Evolutionary conservation across 1,140 invertebrate genomes (phyloP).

Genomic region (Maniola jurtina): DNA sequence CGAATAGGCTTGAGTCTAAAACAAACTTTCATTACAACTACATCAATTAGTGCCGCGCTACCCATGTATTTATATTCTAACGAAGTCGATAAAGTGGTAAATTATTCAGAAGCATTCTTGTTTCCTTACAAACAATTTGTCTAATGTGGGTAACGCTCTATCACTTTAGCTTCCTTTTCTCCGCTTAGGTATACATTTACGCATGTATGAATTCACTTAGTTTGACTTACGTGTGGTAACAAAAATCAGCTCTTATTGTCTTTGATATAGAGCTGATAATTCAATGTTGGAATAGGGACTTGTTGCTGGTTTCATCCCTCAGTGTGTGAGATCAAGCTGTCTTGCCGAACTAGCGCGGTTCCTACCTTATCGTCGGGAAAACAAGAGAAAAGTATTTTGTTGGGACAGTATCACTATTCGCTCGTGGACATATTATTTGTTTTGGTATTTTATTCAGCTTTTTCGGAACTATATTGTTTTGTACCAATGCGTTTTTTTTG

Average conservation of each 20-base stretch:
- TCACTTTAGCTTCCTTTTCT: slow-evolving; percentile 8
- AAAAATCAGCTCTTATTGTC: not conserved
- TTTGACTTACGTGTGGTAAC: not conserved
- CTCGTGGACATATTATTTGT: slow-evolving; percentile 7
- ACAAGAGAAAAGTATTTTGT: slow-evolving; percentile 11
- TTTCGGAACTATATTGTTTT: not conserved
- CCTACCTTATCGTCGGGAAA: slow-evolving; percentile 9
- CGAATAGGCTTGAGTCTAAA: too few relatives aligned
- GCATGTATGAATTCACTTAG: slow-evolving; percentile 7
- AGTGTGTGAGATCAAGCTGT: slow-evolving; percentile 14
- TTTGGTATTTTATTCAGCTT: slow-evolving; percentile 1
- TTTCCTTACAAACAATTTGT: slow-evolving; percentile 11
- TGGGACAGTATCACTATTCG: slow-evolving; percentile 6
- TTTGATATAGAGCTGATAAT: slow-evolving; percentile 1
- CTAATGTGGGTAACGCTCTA: slow-evolving; percentile 9
- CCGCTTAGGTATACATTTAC: slow-evolving; percentile 5
- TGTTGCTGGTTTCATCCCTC: slow-evolving; percentile 14
- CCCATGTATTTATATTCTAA: not conserved
- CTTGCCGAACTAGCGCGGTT: slow-evolving; percentile 12
- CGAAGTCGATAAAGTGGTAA: not conserved
- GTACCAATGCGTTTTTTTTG: not conserved
- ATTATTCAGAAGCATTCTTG: slow-evolving; percentile 5
- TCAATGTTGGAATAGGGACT: not conserved
- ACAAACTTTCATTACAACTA: too few relatives aligned
- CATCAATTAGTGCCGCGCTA: too few relatives aligned